Percentiles rank a stretch among this genome's conserved stretches.
These are phyloP conservation scores for Pipistrellus kuhlii DNA, from an alignment of 2,797 vertebrate species.

Conservation along the genomic window DNA sequence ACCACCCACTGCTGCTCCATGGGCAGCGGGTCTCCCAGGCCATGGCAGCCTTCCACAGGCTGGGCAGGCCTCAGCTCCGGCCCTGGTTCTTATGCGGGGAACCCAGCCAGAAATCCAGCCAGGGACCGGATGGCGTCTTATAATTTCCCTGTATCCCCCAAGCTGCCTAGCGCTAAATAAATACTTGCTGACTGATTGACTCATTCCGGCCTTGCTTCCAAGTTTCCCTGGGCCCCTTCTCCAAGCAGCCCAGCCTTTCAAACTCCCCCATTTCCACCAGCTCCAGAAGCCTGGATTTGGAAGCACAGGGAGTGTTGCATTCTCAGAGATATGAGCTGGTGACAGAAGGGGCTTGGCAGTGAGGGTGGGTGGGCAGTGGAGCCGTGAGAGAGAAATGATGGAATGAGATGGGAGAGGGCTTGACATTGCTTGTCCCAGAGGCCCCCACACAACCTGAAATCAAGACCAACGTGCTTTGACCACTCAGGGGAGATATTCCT, in stretches of 20 bases:
- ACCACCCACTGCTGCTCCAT: not conserved
- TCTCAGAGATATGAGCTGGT: slow-evolving; percentile 62
- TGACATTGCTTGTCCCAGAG: not conserved
- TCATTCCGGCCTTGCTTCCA: slow-evolving; percentile 73
- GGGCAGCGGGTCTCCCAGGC: not conserved
- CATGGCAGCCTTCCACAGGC: slow-evolving; percentile 58
- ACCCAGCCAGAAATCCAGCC: slow-evolving; percentile 61
- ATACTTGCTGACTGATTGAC: slow-evolving; percentile 78
- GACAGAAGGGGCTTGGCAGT: slow-evolving; percentile 40
- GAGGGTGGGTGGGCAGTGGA: not conserved
- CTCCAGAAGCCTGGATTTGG: slow-evolving; percentile 46
- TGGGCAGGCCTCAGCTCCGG: slow-evolving; percentile 39
- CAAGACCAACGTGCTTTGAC: not conserved
- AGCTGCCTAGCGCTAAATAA: slow-evolving; percentile 79
- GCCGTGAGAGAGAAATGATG: not conserved
- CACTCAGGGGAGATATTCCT: not conserved
- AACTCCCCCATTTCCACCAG: slow-evolving; percentile 32
- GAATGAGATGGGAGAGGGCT: not conserved
- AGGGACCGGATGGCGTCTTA: slow-evolving; percentile 76
- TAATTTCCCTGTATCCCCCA: slow-evolving; percentile 74
- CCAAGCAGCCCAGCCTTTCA: slow-evolving; percentile 3
- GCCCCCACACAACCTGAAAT: not conserved
- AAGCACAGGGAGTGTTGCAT: slow-evolving; percentile 27
- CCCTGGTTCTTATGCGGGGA: slow-evolving; percentile 54
- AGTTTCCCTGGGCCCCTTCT: slow-evolving; percentile 71